Conservation (phyloP, 2,888 invertebrate genomes). For the Drosophila borealis region DNA sequence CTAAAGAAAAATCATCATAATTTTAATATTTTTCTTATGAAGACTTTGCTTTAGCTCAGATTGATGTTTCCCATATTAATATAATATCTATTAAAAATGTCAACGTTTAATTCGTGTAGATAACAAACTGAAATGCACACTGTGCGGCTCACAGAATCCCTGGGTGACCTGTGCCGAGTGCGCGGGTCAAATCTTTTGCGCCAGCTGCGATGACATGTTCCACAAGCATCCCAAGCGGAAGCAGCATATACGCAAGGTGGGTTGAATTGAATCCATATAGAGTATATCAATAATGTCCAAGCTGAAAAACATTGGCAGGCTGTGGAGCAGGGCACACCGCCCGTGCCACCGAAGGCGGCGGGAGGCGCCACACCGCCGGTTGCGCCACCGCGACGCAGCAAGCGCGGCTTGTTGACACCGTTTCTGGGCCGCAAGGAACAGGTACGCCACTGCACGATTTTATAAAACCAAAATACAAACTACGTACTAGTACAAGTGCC, state of each 20-base stretch:
- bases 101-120: conserved; percentile 54
- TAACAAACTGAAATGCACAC: conserved; percentile 90
- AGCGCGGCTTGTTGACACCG: conserved; percentile 86
- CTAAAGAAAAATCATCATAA: too few species aligned
- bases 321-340: conserved; percentile 85
- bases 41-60: too few species aligned
- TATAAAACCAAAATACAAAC: conserved; percentile 68
- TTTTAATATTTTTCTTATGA: too few species aligned
- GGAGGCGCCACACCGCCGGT: conserved; percentile 85
- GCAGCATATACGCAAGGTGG: conserved; percentile 91
- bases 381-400: conserved; percentile 88
- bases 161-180: conserved; percentile 94
- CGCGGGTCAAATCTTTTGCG: conserved; percentile 92
- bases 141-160: conserved; percentile 93
- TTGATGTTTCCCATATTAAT: not conserved
- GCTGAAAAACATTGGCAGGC: conserved; percentile 64
- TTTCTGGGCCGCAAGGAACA: conserved; percentile 85
- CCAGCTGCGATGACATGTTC: conserved; percentile 97
- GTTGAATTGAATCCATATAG: not conserved
- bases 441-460: conserved; percentile 85
- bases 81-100: not conserved
- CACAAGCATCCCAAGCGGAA: conserved; percentile 96
- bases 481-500: conserved; percentile 35
- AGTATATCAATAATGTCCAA: not conserved
- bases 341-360: conserved; percentile 88